Evolutionary conservation across 2,888 invertebrate species (phyloP).

Genomic region (Rapana venosa): DNA sequence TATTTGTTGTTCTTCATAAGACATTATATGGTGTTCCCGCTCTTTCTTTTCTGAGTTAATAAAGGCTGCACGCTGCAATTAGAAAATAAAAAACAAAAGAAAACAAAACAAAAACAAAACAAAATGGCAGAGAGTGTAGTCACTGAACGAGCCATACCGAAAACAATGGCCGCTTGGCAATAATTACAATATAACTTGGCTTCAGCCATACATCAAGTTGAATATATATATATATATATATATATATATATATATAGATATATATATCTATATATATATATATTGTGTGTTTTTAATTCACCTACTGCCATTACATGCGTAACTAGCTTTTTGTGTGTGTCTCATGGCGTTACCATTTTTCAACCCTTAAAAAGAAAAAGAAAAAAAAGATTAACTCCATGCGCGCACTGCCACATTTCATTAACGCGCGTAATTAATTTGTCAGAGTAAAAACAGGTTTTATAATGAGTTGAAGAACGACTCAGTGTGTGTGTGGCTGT

Average conservation of each 20-base stretch:
- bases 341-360: no score
- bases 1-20: no score
- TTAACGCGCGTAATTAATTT: no score
- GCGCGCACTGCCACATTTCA: not conserved
- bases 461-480: not conserved
- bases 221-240: no score
- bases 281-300: not conserved
- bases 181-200: not conserved
- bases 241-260: no score
- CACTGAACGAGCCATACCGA: not conserved
- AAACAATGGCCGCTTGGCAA: not conserved
- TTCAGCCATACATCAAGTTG: not conserved
- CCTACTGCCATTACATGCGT: not conserved
- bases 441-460: not conserved
- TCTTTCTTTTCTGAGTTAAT: no score
- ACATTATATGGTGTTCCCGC: no score
- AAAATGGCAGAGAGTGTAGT: no score
- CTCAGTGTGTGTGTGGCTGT: not conserved
- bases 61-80: no score
- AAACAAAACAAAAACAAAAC: no score
- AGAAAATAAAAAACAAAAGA: no score
- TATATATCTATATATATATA: not conserved
- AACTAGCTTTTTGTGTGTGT: no score
- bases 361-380: not conserved
- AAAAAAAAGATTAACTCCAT: not conserved